Evolutionary conservation across 2,888 invertebrate species (phyloP), one percentile per base, ranked within the genome.

Genomic region (Nasonia oneida): DNA sequence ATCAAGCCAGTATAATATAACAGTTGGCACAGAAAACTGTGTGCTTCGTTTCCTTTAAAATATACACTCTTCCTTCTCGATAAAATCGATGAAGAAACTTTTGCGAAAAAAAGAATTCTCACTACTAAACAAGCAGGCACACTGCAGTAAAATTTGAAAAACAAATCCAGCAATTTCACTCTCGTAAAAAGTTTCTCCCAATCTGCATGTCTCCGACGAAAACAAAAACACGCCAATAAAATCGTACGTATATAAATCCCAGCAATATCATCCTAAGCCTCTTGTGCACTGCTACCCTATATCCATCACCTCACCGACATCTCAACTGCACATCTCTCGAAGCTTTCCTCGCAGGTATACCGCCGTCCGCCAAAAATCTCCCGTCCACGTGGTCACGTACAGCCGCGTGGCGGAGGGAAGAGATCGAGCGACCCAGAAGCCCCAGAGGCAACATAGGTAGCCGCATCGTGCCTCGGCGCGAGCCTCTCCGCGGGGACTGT

Each of bases 401-500:
- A 42, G 6, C 0, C 6, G 1, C 42, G 42, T 10, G 1, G 42
- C 42, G 10, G 42, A 42, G 10, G 1, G 42, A 42, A 57, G 6
- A 50, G 50, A 53, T 3, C 4, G 4, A 18, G 5, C 53, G 53
- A 53, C 53, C 53, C 53, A 53, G 53, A 53, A 18, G 53, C 53
- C 53, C 53, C 18, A 3, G 5, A 6, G 53, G 18, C 53, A 18
- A 53, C 57, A 61, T 23, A 61, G 57, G 57, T 61, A 61, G 57
- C 57, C 23, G 53, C 15, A 53, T 53, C 23, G 67, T 29, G 67
- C 67, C 67, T 67, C 12, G 3, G 3, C 53, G 18, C 18, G 53
- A 61, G 14, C 61, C 61, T 61, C 67, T 29, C 29, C 14, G 15
- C 14, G 15, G 67, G 67, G 67, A 67, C 76, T 71, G 83, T 83